Evolutionary conservation across 2,797 vertebrate species (phyloP), one percentile per base, ranked within the genome.

Genomic region (Cynopterus sphinx): DNA sequence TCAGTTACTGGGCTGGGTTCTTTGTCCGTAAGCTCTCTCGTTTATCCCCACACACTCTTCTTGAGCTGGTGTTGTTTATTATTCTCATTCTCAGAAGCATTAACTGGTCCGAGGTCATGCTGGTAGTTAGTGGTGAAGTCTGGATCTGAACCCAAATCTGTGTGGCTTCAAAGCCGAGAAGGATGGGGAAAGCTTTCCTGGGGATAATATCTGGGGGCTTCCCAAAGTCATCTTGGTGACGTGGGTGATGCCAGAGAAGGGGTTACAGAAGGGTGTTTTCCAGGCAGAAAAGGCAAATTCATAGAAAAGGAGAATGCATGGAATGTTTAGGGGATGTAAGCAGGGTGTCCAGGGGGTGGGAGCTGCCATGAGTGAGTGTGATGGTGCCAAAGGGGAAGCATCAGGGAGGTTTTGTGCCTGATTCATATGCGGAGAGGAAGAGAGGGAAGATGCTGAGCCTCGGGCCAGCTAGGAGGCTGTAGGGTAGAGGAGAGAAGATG

Each of bases 1-100:
- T 41, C 70, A 9, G 7, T 21, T 24, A 39, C n/a, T 1, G 2
- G 79, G 28, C 46, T 41, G 2, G 39, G 19, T 22, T 63, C 43
- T 90, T 55, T 71, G 41, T 13, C 83, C 41, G 7, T 4, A 6
- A 22, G 3, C n/a, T 15, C 65, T 83, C 57, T 61, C 43, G 2
- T n/a, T 22, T 81, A 12, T 11, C 82, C 39, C 51, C 22, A 28
- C 11, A 11, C 46, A 17, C 19, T 21, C 59, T 4, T 61, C 9
- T 4, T 15, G 10, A 17, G 9, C 49, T 55, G 49, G 9, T 46
- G 0, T 46, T 61, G 1, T 21, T 57, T 61, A 2, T 21, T 57
- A 31, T 73, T 95, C 41, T 41, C 24, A 26, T 46, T 36, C 55
- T 77, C 67, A 78, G 46, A 73, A 90, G 89, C 31, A 9, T 51